Conservation (phyloP, 2,888 invertebrate species). For the Cantharis rustica region DNA sequence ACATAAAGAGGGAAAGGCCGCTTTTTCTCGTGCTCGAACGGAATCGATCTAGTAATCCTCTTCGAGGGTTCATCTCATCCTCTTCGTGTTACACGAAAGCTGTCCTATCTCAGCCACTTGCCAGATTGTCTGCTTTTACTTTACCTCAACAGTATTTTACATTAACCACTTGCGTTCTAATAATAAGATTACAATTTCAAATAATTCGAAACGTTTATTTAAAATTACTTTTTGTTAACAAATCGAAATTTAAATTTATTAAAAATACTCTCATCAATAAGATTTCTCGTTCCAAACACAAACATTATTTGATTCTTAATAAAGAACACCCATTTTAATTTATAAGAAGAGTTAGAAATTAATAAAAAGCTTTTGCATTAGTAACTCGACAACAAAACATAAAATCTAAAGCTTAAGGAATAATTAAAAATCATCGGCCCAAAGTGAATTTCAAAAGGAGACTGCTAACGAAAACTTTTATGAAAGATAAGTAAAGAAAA, state of each 20-base stretch:
- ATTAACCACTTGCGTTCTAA: constrained; percentile 21
- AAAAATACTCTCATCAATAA: background rate
- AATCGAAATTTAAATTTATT: background rate
- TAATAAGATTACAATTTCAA: constrained; percentile 8
- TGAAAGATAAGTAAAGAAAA: constrained; percentile 1
- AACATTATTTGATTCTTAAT: background rate
- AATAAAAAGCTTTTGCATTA: constrained; percentile 4
- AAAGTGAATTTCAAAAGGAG: background rate
- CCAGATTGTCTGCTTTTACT: constrained; percentile 36
- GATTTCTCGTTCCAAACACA: background rate
- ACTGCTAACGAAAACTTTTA: background rate
- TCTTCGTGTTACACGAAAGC: constrained; percentile 30
- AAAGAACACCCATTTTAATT: background rate
- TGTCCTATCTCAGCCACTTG: constrained; percentile 36
- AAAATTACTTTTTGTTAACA: background rate
- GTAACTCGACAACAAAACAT: background rate
- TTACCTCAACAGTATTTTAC: constrained; percentile 28
- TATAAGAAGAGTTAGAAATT: background rate
- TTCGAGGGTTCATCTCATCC: constrained; percentile 46
- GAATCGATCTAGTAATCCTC: constrained; percentile 53
- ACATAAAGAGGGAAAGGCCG: constrained; percentile 49
- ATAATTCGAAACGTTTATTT: background rate
- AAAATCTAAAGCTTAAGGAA: background rate
- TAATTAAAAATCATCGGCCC: background rate
- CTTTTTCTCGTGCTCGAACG: constrained; percentile 46